A percentile compares a stretch with the other conserved stretches of the same genome.
phyloP scores from a whole-genome alignment of 92 coral and sea anemone genomes.

The Meandrina meandrites region DNA sequence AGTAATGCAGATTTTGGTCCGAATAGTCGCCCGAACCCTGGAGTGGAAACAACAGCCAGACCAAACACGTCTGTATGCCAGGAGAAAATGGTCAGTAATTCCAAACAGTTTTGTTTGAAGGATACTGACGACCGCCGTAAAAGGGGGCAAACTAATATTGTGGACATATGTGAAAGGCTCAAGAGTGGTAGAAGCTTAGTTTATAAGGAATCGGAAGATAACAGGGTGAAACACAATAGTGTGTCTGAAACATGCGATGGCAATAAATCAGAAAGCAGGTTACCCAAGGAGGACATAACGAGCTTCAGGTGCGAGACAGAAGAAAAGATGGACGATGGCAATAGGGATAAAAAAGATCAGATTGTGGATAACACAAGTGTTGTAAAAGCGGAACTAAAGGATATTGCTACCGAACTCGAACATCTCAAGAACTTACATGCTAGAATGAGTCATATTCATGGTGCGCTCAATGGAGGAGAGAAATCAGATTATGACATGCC shows the following conservation, averaged over 20 bases:
- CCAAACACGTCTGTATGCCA: not conserved
- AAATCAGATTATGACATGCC: not conserved
- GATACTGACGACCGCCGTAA: not conserved
- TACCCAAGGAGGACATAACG: not conserved
- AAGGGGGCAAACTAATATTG: not conserved
- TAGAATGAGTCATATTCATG: not conserved
- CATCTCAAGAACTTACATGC: slow-evolving; percentile 5
- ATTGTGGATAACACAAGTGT: not conserved
- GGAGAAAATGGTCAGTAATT: not conserved
- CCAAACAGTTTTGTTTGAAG: not conserved
- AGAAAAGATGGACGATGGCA: not conserved
- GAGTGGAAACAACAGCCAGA: not conserved
- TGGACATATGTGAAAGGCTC: not conserved
- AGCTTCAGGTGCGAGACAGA: not conserved
- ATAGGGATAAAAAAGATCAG: not conserved
- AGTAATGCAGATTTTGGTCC: not conserved
- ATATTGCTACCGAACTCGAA: not conserved
- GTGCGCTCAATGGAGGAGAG: not conserved
- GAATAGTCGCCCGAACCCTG: not conserved
- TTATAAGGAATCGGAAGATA: not conserved
- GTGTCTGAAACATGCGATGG: not conserved
- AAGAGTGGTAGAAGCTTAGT: not conserved
- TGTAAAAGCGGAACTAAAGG: not conserved
- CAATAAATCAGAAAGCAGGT: not conserved
- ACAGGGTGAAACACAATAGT: not conserved